Conservation (phyloP, 1,140 invertebrate species). For the Zaprionus africanus region DNA sequence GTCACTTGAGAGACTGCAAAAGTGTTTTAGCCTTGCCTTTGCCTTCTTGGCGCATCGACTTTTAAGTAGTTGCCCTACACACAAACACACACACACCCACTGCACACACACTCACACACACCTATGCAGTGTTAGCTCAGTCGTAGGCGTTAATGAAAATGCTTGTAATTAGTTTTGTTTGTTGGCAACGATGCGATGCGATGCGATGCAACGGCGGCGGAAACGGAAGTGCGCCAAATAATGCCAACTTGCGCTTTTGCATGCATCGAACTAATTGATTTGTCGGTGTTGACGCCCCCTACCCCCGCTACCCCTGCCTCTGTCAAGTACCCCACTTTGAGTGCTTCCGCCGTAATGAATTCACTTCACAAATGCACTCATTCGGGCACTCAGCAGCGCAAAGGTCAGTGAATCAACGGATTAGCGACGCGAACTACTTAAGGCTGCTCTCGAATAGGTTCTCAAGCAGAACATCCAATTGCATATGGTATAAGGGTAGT, state of each 20-base stretch:
- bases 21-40: constrained; percentile 72
- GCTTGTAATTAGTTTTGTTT: constrained; percentile 82
- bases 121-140: constrained; percentile 30
- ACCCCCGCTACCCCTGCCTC: neutral
- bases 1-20: constrained; percentile 75
- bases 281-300: constrained; percentile 26
- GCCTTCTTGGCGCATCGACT: constrained; percentile 69
- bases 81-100: constrained; percentile 25
- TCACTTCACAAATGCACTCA: constrained; percentile 28
- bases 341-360: constrained; percentile 36
- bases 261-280: constrained; percentile 82
- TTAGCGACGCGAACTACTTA: neutral
- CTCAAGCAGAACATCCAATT: neutral
- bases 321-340: constrained; percentile 4
- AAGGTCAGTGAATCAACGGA: constrained; percentile 10
- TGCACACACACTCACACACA: constrained; percentile 13
- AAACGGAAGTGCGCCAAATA: constrained; percentile 73
- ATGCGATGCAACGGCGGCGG: constrained; percentile 25
- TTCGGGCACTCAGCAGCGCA: neutral
- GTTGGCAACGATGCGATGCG: constrained; percentile 57
- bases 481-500: neutral
- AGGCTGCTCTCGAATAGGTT: neutral
- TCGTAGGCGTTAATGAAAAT: constrained; percentile 81
- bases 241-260: constrained; percentile 61
- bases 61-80: constrained; percentile 68